phyloP scores from a whole-genome alignment of 2,113 vertebrate species.

The Anas platyrhynchos region DNA sequence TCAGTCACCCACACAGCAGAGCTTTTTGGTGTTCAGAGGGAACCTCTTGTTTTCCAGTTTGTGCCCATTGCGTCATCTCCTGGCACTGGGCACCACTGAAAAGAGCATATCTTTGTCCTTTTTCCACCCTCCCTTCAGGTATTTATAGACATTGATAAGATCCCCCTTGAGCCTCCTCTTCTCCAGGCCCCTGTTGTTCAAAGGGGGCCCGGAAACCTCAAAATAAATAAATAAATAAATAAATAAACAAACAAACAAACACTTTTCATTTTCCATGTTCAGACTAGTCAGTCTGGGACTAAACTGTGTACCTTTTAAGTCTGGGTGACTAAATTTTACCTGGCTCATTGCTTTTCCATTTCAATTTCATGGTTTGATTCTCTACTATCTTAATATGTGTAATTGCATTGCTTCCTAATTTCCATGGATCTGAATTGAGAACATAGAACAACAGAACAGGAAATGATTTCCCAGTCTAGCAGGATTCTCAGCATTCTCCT shows the following conservation, averaged over 20 bases:
- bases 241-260: not conserved
- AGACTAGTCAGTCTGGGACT: not conserved
- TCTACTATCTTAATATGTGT: not conserved
- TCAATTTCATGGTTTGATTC: not conserved
- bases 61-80: not conserved
- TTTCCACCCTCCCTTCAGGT: no score
- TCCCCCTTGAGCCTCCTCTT: no score
- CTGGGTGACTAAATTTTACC: not conserved
- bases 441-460: not conserved
- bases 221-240: not conserved
- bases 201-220: not conserved
- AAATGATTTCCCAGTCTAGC: not conserved
- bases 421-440: not conserved
- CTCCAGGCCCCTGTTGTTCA: not conserved
- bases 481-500: not conserved
- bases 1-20: not conserved
- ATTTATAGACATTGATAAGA: no score
- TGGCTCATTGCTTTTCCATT: conserved; percentile 4
- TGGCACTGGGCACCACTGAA: not conserved
- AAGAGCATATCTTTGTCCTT: no score
- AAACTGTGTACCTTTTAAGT: not conserved
- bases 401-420: not conserved
- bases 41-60: not conserved
- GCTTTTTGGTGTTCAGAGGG: not conserved
- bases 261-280: not conserved